Evolutionary conservation across 2,888 invertebrate genomes (phyloP).

Genomic region (Hydropsyche betteni): DNA sequence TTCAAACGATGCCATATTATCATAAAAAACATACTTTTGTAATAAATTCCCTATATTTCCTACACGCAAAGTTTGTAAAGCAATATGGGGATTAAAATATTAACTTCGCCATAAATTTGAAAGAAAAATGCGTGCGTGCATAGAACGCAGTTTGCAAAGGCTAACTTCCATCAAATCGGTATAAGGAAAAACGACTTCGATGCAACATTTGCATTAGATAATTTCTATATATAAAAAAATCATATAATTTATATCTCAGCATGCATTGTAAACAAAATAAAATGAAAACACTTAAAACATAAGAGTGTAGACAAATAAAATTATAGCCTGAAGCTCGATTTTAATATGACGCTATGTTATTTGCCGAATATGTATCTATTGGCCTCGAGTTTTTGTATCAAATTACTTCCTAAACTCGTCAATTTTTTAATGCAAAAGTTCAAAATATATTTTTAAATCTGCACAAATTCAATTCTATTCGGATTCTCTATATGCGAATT

Average conservation of each 20-base stretch:
- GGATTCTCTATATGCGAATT: neutral
- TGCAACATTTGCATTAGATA: too few species aligned
- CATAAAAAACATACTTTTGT: slow-evolving; percentile 25
- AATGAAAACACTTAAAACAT: too few species aligned
- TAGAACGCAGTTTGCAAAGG: neutral
- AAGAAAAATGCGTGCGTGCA: too few species aligned
- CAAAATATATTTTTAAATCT: neutral
- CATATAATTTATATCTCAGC: too few species aligned
- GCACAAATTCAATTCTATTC: neutral
- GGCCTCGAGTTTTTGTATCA: slow-evolving; percentile 3
- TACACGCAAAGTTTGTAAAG: slow-evolving; percentile 18
- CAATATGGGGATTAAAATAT: neutral
- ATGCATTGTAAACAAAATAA: too few species aligned
- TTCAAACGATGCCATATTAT: slow-evolving; percentile 34
- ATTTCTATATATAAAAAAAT: too few species aligned
- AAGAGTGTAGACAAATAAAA: too few species aligned
- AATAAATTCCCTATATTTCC: slow-evolving; percentile 24
- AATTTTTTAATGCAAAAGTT: neutral
- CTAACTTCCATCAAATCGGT: neutral
- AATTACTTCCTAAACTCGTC: neutral
- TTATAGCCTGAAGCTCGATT: neutral
- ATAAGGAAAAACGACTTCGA: neutral
- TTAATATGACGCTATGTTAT: neutral
- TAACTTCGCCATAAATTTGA: neutral
- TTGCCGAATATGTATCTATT: slow-evolving; percentile 3